phyloP scores from a whole-genome alignment of 2,797 vertebrate species.

The Heliangelus exortis region DNA sequence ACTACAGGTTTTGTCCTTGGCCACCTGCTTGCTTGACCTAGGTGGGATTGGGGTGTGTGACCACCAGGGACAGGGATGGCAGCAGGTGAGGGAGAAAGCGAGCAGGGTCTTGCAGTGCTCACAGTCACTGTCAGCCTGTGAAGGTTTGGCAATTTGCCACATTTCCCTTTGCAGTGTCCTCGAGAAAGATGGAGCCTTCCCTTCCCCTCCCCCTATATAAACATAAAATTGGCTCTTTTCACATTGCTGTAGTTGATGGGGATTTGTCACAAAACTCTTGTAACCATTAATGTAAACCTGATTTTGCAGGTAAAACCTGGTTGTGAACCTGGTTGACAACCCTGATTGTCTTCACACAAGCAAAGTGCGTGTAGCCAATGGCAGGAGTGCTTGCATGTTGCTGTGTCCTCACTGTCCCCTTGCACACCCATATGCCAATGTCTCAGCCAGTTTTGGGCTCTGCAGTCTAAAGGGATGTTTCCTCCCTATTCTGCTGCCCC shows the following conservation, averaged over 20 bases:
- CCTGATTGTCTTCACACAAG: background rate
- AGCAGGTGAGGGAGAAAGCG: background rate
- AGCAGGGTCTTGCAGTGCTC: rapidly evolving
- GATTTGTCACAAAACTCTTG: background rate
- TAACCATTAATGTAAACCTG: background rate
- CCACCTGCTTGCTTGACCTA: background rate
- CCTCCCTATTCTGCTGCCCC: background rate
- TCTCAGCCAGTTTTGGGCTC: background rate
- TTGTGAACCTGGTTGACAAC: too few relatives aligned
- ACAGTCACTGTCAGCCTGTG: rapidly evolving
- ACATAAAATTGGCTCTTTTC: background rate
- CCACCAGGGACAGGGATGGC: background rate
- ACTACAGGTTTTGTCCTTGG: background rate
- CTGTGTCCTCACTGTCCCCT: rapidly evolving
- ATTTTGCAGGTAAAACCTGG: background rate
- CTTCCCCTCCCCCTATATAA: too few relatives aligned
- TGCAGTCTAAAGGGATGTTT: background rate
- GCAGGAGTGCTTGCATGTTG: rapidly evolving
- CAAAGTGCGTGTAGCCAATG: background rate
- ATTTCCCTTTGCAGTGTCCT: background rate
- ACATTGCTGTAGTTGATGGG: background rate
- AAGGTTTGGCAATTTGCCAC: background rate
- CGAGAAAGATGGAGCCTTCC: background rate
- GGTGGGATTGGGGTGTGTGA: background rate
- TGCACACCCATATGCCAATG: rapidly evolving